A percentile compares a stretch with the other conserved stretches of the same genome.
These are phyloP conservation scores for Tachina grossa DNA, from an alignment of 2,888 invertebrate species.

Conservation along the genomic window DNA sequence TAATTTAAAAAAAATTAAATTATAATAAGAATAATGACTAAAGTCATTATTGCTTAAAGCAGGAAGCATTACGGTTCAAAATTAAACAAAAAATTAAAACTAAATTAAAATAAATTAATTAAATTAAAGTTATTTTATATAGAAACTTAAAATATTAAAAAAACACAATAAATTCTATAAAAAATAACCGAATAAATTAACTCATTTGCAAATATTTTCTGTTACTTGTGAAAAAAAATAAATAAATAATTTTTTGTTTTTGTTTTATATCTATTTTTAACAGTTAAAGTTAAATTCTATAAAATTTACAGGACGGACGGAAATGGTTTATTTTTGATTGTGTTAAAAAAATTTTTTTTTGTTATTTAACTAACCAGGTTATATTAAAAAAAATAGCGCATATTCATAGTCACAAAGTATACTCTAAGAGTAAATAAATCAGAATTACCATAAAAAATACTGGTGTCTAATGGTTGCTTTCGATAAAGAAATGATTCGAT, in stretches of 20 bases:
- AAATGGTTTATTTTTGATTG: conserved; percentile 15
- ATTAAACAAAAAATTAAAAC: conserved; percentile 6
- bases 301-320: conserved; percentile 49
- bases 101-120: conserved; percentile 5
- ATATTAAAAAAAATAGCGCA: too few species aligned
- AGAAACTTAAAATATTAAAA: neutral
- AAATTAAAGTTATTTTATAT: neutral
- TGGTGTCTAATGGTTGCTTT: too few species aligned
- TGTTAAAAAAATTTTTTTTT: neutral
- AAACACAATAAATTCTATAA: neutral
- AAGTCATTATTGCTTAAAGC: conserved; percentile 22
- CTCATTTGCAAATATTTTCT: neutral
- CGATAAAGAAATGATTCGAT: too few species aligned
- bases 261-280: neutral
- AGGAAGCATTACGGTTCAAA: conserved; percentile 34
- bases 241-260: neutral
- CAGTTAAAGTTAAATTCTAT: neutral
- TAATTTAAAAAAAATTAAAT: neutral
- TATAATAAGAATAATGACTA: neutral
- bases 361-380: neutral
- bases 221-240: neutral
- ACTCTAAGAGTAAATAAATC: too few species aligned
- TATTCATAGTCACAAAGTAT: too few species aligned
- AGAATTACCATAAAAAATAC: too few species aligned
- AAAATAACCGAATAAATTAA: neutral